Evolutionary conservation across 2,888 invertebrate species (phyloP), one percentile per base, ranked within the genome.

Genomic region (Idaea dimidiata): DNA sequence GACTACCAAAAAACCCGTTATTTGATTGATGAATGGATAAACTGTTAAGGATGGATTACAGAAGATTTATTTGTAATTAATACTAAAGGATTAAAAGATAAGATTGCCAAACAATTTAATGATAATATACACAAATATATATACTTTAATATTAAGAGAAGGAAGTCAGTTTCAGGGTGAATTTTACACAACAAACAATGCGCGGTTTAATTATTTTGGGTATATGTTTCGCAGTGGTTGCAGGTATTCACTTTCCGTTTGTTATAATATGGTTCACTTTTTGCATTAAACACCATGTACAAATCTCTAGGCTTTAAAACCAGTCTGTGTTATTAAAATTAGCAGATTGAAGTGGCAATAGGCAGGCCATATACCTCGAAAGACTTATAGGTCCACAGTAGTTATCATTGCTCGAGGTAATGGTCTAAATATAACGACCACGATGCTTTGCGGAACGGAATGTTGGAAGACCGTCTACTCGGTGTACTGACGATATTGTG

Each of bases 121-220:
- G 43, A 43, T 43, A 43, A 43, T 3, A 57, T 54, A 58, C 10
- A 16, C 14, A 33, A 6, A 58, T 33, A 33, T 33, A 33, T 16
- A 58, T 33, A 17, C 32, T 17, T 33, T 6, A 33, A 17, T 33
- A 17, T 54, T 6, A 58, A 43, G 58, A 59, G 60, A 67, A 32
- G 10, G 43, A 43, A 43, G 43, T 43, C 10, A 43, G 43, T 43
- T 3, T 8, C 43, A 43, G 6, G 7, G 43, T 66, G 54, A 58
- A 61, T 33, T n/a, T 59, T 63, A 18, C 18, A 24, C n/a, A 62
- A 59, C 63, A 59, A 74, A 57, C 43, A 62, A 76, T 76, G 76
- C 59, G 62, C 16, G 65, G 60, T 53, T 16, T 71, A 16, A 31
- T 63, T 17, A 33, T 70, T 2, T 33, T 75, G 57, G 65, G 31